phyloP scores from a whole-genome alignment of 2,113 vertebrate genomes.

The Castor canadensis region DNA sequence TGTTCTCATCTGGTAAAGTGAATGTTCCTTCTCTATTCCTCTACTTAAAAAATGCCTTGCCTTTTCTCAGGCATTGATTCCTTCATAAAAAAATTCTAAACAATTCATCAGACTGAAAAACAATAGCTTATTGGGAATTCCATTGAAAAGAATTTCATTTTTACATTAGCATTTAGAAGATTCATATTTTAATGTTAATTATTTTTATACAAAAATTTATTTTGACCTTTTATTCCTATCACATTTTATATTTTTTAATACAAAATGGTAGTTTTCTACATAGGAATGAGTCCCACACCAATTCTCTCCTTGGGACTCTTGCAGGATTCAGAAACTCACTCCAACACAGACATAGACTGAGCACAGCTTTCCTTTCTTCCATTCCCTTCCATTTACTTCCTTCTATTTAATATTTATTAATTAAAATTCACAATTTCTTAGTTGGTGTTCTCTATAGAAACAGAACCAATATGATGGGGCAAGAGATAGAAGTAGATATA shows the following conservation, averaged over 20 bases:
- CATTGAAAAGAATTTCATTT: background rate
- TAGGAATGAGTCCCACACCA: background rate
- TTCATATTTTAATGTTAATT: background rate
- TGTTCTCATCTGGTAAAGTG: background rate
- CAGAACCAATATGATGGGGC: background rate
- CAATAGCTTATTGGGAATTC: background rate
- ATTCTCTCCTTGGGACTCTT: background rate
- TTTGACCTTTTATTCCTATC: background rate
- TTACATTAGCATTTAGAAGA: background rate
- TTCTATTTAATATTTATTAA: conserved; percentile 32
- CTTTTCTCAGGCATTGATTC: background rate
- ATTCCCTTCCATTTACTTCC: background rate
- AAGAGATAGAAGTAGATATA: background rate
- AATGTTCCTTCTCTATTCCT: background rate
- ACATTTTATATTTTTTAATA: background rate
- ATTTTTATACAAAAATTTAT: background rate
- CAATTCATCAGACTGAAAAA: background rate
- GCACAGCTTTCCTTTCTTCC: background rate
- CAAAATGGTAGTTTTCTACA: background rate
- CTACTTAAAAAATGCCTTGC: conserved; percentile 9
- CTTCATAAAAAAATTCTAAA: conserved; percentile 13
- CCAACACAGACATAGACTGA: background rate
- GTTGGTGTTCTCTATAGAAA: background rate
- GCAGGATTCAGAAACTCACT: background rate
- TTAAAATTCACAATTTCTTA: conserved; percentile 1